Evolutionary conservation across 2,113 vertebrate genomes (phyloP).

Genomic region (Grus americana): DNA sequence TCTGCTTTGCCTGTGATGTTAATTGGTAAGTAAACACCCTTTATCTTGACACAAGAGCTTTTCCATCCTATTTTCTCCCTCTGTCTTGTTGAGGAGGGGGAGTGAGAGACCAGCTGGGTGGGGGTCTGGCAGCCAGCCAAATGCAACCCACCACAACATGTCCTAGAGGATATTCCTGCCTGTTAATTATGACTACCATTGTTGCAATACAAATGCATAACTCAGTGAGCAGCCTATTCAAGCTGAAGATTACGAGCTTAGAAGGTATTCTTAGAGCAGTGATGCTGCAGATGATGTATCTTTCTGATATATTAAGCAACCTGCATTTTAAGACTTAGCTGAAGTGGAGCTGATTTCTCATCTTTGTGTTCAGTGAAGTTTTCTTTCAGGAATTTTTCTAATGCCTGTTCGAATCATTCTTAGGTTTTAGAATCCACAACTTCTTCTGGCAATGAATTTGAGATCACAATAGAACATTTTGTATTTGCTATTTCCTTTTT

Average conservation of each 20-base stretch:
- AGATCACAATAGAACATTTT: neutral
- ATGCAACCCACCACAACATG: neutral
- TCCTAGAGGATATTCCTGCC: neutral
- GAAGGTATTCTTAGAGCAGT: neutral
- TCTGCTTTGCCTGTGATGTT: neutral
- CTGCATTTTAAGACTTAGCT: neutral
- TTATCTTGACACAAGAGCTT: neutral
- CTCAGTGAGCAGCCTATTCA: neutral
- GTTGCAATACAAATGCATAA: neutral
- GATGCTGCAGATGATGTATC: neutral
- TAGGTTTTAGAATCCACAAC: neutral
- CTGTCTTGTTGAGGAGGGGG: neutral
- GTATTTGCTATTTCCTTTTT: neutral
- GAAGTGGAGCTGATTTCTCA: neutral
- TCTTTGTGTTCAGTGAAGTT: neutral
- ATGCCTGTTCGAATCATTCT: neutral
- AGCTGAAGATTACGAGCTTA: neutral
- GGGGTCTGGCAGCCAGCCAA: neutral
- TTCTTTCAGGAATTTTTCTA: neutral
- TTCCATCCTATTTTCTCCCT: neutral
- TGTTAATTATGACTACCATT: neutral
- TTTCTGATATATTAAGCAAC: neutral
- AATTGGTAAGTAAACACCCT: neutral
- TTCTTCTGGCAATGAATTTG: neutral
- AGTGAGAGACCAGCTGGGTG: neutral